Evolutionary conservation across 2,888 invertebrate genomes (phyloP).

Genomic region (Horisme vitalbata): DNA sequence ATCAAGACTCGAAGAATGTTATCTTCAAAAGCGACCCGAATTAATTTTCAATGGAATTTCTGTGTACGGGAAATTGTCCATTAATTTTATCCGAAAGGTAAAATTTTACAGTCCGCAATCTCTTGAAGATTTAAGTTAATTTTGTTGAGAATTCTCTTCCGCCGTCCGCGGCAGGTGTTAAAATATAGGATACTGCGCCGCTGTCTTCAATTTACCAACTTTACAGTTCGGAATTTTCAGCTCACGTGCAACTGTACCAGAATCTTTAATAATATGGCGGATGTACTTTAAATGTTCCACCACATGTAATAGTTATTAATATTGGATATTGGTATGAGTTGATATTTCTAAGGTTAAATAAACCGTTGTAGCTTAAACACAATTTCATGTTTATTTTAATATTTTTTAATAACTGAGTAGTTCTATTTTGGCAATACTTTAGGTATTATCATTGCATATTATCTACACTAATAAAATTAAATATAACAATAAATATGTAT

Average conservation of each 20-base stretch:
- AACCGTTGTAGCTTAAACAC: no score
- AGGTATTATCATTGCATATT: no score
- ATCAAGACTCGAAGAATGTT: slow-evolving; percentile 37
- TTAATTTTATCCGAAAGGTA: slow-evolving; percentile 53
- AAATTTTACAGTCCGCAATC: slow-evolving; percentile 49
- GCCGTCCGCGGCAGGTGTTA: slow-evolving; percentile 52
- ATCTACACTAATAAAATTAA: no score
- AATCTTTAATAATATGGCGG: slow-evolving; percentile 39
- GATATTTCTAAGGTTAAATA: no score
- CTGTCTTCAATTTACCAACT: slow-evolving; percentile 55
- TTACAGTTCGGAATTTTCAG: slow-evolving; percentile 50
- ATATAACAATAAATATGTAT: no score
- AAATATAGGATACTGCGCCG: slow-evolving; percentile 53
- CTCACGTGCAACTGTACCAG: slow-evolving; percentile 60
- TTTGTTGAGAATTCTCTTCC: slow-evolving; percentile 47
- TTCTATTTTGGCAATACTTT: no score
- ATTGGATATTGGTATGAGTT: no score
- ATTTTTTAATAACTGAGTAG: no score
- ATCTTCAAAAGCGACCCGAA: slow-evolving; percentile 38
- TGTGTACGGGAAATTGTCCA: slow-evolving; percentile 45
- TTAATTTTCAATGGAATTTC: slow-evolving; percentile 44
- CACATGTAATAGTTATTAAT: no score
- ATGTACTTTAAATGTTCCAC: slow-evolving; percentile 47
- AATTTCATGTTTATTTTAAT: no score
- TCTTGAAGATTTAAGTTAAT: slow-evolving; percentile 55